Percentiles rank a stretch among this genome's conserved stretches.
Conservation (phyloP, 2,113 vertebrate genomes). For the Aviceda subcristata region DNA sequence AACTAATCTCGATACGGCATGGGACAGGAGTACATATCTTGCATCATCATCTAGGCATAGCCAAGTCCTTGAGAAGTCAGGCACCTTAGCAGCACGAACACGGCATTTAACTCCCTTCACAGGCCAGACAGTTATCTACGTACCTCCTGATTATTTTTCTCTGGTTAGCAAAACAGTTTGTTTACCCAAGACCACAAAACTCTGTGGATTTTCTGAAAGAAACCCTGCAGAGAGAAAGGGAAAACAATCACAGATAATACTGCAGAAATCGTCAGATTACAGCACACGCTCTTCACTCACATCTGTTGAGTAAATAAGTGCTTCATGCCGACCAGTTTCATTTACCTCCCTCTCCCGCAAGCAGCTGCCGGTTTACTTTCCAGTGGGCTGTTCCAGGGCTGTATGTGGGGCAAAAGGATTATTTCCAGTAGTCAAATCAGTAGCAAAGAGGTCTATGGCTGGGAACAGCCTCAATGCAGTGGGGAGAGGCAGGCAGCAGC, state of each 20-base stretch:
- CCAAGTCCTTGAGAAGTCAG: neutral
- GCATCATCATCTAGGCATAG: neutral
- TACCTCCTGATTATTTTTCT: neutral
- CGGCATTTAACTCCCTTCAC: neutral
- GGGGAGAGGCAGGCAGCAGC: neutral
- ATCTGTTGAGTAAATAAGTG: conserved; percentile 55
- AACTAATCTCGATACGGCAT: neutral
- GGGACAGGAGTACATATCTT: neutral
- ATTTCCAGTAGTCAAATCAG: neutral
- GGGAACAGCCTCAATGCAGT: neutral
- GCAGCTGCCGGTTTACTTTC: neutral
- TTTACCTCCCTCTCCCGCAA: neutral
- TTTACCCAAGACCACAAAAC: conserved; percentile 37
- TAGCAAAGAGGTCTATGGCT: neutral
- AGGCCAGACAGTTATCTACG: neutral
- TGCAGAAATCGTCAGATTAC: conserved; percentile 57
- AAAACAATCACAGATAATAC: conserved; percentile 58
- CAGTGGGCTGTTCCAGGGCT: neutral
- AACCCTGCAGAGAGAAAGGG: conserved; percentile 8
- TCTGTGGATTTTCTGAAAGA: conserved; percentile 14
- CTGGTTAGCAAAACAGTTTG: neutral
- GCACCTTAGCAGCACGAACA: neutral
- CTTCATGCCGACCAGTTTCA: neutral
- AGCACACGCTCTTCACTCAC: conserved; percentile 29
- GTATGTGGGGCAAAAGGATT: conserved; percentile 46